Percentiles rank a stretch among this genome's conserved stretches.
Conservation (phyloP, 2,888 invertebrate genomes). For the Rhamphomyia laevipes region DNA sequence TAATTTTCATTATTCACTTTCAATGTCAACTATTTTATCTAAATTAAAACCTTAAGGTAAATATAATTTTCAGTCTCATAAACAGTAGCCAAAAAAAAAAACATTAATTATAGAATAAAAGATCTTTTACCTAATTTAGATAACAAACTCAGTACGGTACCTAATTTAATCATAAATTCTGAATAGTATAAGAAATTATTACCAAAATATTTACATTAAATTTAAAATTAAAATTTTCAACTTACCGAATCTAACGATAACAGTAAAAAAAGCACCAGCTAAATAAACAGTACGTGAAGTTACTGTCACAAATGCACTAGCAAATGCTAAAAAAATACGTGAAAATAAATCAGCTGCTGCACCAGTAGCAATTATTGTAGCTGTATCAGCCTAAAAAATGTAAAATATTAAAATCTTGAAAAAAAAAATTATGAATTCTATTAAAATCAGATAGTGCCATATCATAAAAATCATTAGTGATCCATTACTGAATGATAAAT, state of each 20-base stretch:
- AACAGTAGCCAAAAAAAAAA: not conserved
- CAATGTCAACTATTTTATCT: no score
- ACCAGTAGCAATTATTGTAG: conserved; percentile 55
- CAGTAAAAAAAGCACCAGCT: conserved; percentile 50
- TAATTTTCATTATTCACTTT: no score
- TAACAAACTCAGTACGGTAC: not conserved
- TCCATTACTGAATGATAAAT: no score
- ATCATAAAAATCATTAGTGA: no score
- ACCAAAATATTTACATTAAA: not conserved
- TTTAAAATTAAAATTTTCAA: not conserved
- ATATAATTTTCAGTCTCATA: no score
- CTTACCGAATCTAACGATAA: conserved; percentile 53
- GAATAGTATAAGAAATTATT: no score
- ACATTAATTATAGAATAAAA: not conserved
- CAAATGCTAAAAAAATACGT: conserved; percentile 47
- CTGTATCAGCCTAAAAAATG: conserved; percentile 44
- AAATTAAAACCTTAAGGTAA: no score
- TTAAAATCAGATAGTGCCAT: not conserved
- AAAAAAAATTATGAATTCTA: not conserved
- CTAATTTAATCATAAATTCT: not conserved
- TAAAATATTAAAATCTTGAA: not conserved
- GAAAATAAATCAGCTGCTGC: conserved; percentile 57
- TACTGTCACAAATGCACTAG: conserved; percentile 48
- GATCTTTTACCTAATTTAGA: not conserved
- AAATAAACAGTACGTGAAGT: conserved; percentile 55